A percentile compares a stretch with the other conserved stretches of the same genome.
phyloP scores from a whole-genome alignment of 2,888 invertebrate species.

The Stomorhina lunata region DNA sequence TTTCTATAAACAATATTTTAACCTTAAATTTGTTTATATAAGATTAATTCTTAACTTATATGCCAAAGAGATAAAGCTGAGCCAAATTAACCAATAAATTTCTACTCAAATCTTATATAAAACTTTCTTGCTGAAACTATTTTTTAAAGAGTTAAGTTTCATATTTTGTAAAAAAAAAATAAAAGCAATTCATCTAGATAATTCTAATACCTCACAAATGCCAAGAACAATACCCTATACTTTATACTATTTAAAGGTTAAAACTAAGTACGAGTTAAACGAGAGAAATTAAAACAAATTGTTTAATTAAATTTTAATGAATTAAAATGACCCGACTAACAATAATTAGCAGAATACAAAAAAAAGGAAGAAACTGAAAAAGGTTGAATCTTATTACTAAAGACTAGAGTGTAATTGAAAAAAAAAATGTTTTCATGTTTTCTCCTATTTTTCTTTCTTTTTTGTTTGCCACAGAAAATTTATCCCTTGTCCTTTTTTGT shows the following conservation, averaged over 20 bases:
- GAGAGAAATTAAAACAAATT: constrained; percentile 6
- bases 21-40: too few relatives aligned
- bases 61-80: too few relatives aligned
- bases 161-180: too few relatives aligned
- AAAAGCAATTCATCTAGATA: too few relatives aligned
- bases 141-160: too few relatives aligned
- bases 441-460: background rate
- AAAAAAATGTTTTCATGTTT: background rate
- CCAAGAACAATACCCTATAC: too few relatives aligned
- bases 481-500: background rate
- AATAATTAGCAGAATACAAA: background rate
- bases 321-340: background rate
- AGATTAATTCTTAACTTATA: too few relatives aligned
- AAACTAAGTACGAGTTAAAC: background rate
- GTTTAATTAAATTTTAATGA: constrained; percentile 33
- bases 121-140: too few relatives aligned
- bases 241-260: background rate
- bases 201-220: too few relatives aligned
- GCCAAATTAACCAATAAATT: too few relatives aligned
- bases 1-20: too few relatives aligned
- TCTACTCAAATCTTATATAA: too few relatives aligned
- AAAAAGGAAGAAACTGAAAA: background rate
- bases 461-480: background rate
- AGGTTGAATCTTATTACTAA: background rate
- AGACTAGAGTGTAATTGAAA: background rate